These are phyloP conservation scores for Emydura subglobosa DNA, from an alignment of 2,113 vertebrate species.

Conservation along the genomic window DNA sequence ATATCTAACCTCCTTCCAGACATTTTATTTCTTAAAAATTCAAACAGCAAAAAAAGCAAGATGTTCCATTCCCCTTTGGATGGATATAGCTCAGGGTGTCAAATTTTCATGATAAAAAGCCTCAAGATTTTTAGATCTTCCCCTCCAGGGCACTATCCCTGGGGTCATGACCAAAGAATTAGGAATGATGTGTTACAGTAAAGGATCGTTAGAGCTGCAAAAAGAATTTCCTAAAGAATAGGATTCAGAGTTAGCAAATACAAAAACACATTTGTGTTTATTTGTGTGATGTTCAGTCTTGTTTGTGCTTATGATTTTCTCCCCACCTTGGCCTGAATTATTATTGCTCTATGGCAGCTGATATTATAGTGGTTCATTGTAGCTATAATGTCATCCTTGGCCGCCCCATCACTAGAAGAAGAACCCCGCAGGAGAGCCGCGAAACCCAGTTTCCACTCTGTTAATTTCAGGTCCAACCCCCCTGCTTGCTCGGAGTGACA, in stretches of 20 bases:
- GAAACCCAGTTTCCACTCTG: neutral
- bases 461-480: neutral
- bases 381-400: neutral
- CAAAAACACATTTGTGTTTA: neutral
- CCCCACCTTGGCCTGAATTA: neutral
- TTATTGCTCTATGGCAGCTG: neutral
- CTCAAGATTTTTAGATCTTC: conserved; percentile 9
- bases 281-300: neutral
- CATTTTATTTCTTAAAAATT: conserved; percentile 18
- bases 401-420: neutral
- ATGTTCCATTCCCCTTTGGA: neutral
- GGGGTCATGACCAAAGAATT: neutral
- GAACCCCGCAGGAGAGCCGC: neutral
- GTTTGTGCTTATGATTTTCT: neutral
- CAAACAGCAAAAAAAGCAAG: neutral
- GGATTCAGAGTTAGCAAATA: neutral
- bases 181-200: neutral
- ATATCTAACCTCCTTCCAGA: neutral
- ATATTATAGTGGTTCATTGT: neutral
- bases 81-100: neutral
- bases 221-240: neutral
- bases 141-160: neutral
- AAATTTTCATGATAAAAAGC: conserved; percentile 20
- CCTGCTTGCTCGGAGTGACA: too few species aligned
- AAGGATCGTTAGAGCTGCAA: conserved; percentile 2